Conservation (phyloP, 2,113 vertebrate species). For the Elaphurus davidianus region DNA sequence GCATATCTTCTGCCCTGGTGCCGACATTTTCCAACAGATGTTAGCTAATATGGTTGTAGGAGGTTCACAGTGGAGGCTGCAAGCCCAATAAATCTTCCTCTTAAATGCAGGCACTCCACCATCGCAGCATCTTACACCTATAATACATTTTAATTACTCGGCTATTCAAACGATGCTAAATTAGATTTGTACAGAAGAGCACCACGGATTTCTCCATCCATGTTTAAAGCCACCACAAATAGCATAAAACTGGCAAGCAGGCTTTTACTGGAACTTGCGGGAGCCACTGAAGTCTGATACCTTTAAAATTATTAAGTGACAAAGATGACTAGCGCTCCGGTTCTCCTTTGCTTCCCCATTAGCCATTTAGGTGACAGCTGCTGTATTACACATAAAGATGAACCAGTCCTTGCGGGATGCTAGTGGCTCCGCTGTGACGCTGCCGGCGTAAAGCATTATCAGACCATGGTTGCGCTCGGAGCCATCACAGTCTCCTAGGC, state of each 20-base stretch:
- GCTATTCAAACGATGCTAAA: constrained; percentile 83
- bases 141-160: constrained; percentile 89
- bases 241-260: constrained; percentile 55
- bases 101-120: constrained; percentile 83
- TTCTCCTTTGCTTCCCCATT: constrained; percentile 86
- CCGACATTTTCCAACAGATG: constrained; percentile 82
- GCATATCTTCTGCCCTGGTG: constrained; percentile 63
- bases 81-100: constrained; percentile 86
- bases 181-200: constrained; percentile 78
- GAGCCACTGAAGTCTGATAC: constrained; percentile 79
- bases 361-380: constrained; percentile 91
- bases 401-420: constrained; percentile 89
- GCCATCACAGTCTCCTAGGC: constrained; percentile 94
- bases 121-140: constrained; percentile 83
- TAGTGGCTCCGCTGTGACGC: constrained; percentile 88
- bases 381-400: constrained; percentile 89
- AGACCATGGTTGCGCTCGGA: constrained; percentile 92
- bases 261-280: constrained; percentile 77
- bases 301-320: constrained; percentile 89
- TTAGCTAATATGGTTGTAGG: constrained; percentile 82
- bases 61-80: constrained; percentile 80
- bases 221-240: constrained; percentile 74
- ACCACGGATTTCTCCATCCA: constrained; percentile 78
- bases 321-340: constrained; percentile 85
- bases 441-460: constrained; percentile 91